Evolutionary conservation across 1,140 invertebrate genomes (phyloP).

Genomic region (Belonocnema kinseyi): DNA sequence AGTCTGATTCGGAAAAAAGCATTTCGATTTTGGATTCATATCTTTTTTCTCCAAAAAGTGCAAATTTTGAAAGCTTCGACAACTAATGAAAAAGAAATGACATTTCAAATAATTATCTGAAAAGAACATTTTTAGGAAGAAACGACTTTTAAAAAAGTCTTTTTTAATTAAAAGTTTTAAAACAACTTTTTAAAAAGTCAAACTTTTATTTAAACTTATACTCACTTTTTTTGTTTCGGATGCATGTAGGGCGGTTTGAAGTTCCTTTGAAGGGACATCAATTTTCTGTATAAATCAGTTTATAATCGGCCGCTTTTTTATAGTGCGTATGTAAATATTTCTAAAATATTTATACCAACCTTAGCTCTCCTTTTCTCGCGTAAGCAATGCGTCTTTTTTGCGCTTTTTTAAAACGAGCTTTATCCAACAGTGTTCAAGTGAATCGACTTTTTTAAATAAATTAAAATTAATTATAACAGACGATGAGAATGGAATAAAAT

Average conservation of each 20-base stretch:
- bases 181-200: no score
- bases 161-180: no score
- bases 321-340: constrained; percentile 15
- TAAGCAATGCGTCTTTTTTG: background rate
- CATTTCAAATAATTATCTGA: no score
- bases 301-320: constrained; percentile 10
- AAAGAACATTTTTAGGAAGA: no score
- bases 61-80: no score
- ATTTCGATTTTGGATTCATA: background rate
- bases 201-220: background rate
- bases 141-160: no score
- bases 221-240: background rate
- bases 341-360: constrained; percentile 11
- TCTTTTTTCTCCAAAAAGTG: no score
- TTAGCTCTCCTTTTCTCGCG: background rate
- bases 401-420: background rate
- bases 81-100: no score
- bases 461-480: background rate
- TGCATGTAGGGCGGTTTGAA: background rate
- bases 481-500: background rate
- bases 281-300: constrained; percentile 14
- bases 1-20: background rate
- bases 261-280: background rate
- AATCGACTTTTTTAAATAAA: constrained; percentile 2
- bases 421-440: background rate